phyloP scores from a whole-genome alignment of 1,140 invertebrate genomes.

The Psilanteris sp. region DNA sequence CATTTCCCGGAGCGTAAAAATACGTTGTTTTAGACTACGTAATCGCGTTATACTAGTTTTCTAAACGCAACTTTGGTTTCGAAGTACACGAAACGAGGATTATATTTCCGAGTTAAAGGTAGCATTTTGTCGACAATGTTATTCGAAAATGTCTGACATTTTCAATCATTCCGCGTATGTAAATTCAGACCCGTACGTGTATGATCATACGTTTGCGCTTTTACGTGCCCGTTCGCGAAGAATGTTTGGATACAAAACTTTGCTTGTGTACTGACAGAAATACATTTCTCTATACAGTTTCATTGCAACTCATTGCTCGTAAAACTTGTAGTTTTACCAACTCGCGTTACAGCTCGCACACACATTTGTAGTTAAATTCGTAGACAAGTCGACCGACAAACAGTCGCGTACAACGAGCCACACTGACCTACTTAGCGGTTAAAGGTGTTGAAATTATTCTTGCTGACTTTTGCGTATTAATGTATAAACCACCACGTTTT shows the following conservation, averaged over 20 bases:
- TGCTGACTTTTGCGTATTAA: not conserved
- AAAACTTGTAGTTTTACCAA: conserved; percentile 29
- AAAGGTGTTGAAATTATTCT: not conserved
- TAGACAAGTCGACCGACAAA: conserved; percentile 20
- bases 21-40: no score
- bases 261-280: conserved; percentile 21
- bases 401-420: conserved; percentile 1
- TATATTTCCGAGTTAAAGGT: conserved; percentile 15
- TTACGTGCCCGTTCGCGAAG: conserved; percentile 27
- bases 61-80: conserved; percentile 3
- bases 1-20: no score
- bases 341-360: conserved; percentile 6
- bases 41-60: no score
- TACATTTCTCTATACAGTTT: conserved; percentile 23
- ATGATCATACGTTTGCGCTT: conserved; percentile 29
- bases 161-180: conserved; percentile 27
- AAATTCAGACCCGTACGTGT: conserved; percentile 9
- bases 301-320: conserved; percentile 27
- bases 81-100: conserved; percentile 7
- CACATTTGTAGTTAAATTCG: conserved; percentile 24
- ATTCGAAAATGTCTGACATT: conserved; percentile 32
- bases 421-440: conserved; percentile 14
- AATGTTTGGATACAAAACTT: conserved; percentile 37
- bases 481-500: no score
- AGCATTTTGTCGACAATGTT: conserved; percentile 22